These are phyloP conservation scores for Athalia cordata DNA, from an alignment of 2,888 invertebrate species.

Conservation along the genomic window DNA sequence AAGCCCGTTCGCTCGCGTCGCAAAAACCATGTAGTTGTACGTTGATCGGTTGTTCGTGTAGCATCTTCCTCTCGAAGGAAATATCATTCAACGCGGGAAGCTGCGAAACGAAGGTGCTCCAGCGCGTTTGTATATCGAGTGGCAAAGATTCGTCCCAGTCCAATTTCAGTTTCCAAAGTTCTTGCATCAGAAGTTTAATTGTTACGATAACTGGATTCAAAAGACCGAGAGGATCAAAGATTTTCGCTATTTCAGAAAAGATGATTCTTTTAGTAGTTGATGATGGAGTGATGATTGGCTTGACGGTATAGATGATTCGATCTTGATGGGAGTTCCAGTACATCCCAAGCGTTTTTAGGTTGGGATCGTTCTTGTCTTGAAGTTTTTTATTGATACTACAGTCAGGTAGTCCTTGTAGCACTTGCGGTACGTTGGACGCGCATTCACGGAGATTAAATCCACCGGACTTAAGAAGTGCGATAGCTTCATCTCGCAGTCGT, in stretches of 20 bases:
- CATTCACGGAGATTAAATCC: slow-evolving; percentile 48
- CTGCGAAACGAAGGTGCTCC: not conserved
- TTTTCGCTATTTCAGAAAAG: slow-evolving; percentile 42
- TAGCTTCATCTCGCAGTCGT: slow-evolving; percentile 37
- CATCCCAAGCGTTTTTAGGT: slow-evolving; percentile 47
- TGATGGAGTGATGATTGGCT: not conserved
- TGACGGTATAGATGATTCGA: slow-evolving; percentile 47
- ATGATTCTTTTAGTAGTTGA: slow-evolving; percentile 46
- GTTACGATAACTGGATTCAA: slow-evolving; percentile 47
- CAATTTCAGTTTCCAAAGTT: slow-evolving; percentile 9
- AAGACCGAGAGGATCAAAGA: slow-evolving; percentile 52
- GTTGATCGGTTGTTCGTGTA: slow-evolving; percentile 3
- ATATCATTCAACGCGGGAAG: slow-evolving; percentile 6
- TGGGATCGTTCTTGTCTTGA: slow-evolving; percentile 31
- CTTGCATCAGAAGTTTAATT: slow-evolving; percentile 43
- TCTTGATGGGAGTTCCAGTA: slow-evolving; percentile 48
- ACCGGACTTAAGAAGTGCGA: slow-evolving; percentile 37
- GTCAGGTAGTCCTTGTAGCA: slow-evolving; percentile 43
- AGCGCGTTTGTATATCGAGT: not conserved
- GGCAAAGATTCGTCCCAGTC: slow-evolving; percentile 28
- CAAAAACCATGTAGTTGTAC: slow-evolving; percentile 52
- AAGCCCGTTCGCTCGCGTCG: slow-evolving; percentile 53
- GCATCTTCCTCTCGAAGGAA: slow-evolving; percentile 14
- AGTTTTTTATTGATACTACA: slow-evolving; percentile 44
- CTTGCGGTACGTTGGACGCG: slow-evolving; percentile 47